Base-by-base conservation (phyloP, 2,113 vertebrate species). In the Platichthys stellatus region DNA sequence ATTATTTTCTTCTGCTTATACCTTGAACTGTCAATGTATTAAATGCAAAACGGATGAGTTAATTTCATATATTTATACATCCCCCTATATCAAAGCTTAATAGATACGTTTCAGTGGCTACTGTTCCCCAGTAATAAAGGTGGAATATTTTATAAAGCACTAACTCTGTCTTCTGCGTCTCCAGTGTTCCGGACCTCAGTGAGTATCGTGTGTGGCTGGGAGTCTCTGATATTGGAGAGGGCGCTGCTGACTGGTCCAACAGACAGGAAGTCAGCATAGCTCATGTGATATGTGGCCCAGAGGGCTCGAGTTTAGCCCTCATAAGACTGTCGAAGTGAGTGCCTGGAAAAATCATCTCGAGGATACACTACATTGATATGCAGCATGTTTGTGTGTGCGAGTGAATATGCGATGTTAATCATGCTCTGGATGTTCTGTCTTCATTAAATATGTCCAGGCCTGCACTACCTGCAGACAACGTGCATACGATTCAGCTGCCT, bases 141-240 rank as follows among this genome's bases (percentile, higher is more conserved):
- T 76, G 7, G 12, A 47, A 58, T 59, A n/a, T 45, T 62, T 66
- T 49, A 40, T 35, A 15, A 43, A 68, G 31, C 17, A 13, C 62
- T 38, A 74, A 65, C 72, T 65, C 60, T 63, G 17, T 76, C 28
- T 56, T 51, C 10, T 82, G 38, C 9, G 15, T 79, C 21, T 31
- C 6, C 81, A 98, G 97, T 74, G 95, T 97, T 81, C 97, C 95
- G 65, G 96, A 99, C 77, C 88, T 99, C 83, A 97, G 95, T 68
- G 97, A 98, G 76, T 98, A 98, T 89, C 96, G 94, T 86, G 96
- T 96, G 57, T 97, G 94, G 96, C 94, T 99, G 72, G 97, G 97
- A 53, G 94, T 97, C 31, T 95, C 97, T 58, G 95, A 97, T 87
- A 94, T 98, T 65, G 93, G 93, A 59, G 94, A 95, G 78, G 95